phyloP scores from a whole-genome alignment of 2,113 vertebrate genomes.

The Rhea pennata region DNA sequence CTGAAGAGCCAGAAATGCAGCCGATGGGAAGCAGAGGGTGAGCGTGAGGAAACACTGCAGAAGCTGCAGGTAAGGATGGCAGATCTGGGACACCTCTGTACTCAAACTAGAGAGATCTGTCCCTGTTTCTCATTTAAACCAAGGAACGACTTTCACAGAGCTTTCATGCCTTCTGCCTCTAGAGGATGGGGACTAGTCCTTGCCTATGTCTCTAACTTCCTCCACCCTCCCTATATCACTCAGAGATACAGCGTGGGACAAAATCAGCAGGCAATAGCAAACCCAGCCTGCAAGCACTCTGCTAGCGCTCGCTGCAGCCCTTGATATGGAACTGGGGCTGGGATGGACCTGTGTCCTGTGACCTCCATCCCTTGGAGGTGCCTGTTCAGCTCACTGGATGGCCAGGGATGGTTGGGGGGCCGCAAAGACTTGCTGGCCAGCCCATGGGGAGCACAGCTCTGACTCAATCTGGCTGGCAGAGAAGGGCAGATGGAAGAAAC shows the following conservation, averaged over 20 bases:
- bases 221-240: not conserved
- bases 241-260: rapidly evolving
- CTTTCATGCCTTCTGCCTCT: not conserved
- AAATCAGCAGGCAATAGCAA: not conserved
- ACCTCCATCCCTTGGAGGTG: not conserved
- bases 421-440: not conserved
- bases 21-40: conserved; percentile 81
- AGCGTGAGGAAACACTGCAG: conserved; percentile 86
- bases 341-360: not conserved
- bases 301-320: not conserved
- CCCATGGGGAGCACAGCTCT: not conserved
- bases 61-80: conserved; percentile 85
- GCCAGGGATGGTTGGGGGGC: not conserved
- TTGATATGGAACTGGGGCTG: rapidly evolving
- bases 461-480: not conserved
- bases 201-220: not conserved
- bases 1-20: conserved; percentile 86
- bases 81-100: not conserved
- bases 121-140: not conserved
- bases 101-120: rapidly evolving
- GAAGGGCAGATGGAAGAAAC: not conserved
- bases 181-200: not conserved
- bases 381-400: not conserved
- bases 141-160: not conserved
- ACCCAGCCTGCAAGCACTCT: rapidly evolving